Evolutionary conservation across 2,797 vertebrate species (phyloP).

Genomic region (Crax fasciolata): DNA sequence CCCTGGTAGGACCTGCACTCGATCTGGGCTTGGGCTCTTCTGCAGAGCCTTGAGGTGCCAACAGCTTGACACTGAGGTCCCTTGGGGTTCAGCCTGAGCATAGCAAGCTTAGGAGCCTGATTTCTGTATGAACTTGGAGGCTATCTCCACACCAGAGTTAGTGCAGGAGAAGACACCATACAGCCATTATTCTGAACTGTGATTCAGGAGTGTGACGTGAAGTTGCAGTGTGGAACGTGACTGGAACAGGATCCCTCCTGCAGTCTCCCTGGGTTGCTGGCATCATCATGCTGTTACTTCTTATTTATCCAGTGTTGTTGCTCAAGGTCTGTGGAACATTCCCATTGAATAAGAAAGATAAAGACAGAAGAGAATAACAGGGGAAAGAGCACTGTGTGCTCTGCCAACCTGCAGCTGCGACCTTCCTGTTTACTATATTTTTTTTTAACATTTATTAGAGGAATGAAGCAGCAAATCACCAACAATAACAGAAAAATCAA

Average conservation of each 20-base stretch:
- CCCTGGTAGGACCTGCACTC: not conserved
- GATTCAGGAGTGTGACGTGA: not conserved
- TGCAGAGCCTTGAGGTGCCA: not conserved
- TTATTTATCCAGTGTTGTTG: not conserved
- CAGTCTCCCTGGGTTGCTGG: not conserved
- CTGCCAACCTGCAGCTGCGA: constrained; percentile 53
- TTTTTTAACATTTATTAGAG: constrained; percentile 68
- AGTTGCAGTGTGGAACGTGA: not conserved
- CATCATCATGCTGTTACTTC: not conserved
- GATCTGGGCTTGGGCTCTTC: not conserved
- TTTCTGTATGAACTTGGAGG: not conserved
- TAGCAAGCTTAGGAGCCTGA: not conserved
- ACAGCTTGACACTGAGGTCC: not conserved
- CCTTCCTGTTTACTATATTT: not conserved
- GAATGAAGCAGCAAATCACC: constrained; percentile 79
- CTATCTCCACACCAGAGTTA: not conserved
- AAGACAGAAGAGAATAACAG: not conserved
- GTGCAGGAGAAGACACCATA: not conserved
- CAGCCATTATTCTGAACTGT: not conserved
- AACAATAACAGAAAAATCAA: constrained; percentile 83
- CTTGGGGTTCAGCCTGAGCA: not conserved
- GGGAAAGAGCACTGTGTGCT: constrained; percentile 14
- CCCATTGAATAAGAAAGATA: not conserved
- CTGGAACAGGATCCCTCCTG: not conserved
- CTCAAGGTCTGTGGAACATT: not conserved